Evolutionary conservation across 1,140 invertebrate genomes (phyloP).

Genomic region (Anagrus nilaparvatae): DNA sequence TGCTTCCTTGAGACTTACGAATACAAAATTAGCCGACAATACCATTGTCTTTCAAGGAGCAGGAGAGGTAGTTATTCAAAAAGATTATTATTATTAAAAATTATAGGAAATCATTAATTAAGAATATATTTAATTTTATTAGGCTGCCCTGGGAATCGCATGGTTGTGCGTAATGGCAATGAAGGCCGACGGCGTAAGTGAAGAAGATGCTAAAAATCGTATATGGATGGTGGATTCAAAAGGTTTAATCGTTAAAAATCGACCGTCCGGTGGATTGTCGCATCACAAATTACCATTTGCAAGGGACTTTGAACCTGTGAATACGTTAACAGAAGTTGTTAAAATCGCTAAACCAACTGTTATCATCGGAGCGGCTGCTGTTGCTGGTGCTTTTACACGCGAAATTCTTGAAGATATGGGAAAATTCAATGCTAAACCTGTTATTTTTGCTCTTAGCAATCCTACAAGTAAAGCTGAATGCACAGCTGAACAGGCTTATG

Average conservation of each 20-base stretch:
- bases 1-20: slow-evolving; percentile 70
- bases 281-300: slow-evolving; percentile 71
- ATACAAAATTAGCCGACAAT: slow-evolving; percentile 66
- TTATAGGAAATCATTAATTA: too few relatives aligned
- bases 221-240: slow-evolving; percentile 66
- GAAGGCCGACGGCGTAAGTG: slow-evolving; percentile 63
- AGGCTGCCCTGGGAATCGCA: slow-evolving; percentile 82
- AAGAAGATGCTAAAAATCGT: slow-evolving; percentile 58
- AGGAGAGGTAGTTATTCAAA: too few relatives aligned
- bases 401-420: slow-evolving; percentile 78
- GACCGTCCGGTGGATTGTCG: slow-evolving; percentile 61
- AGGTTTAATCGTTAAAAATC: slow-evolving; percentile 68
- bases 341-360: slow-evolving; percentile 69
- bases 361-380: slow-evolving; percentile 77
- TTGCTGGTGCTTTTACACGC: slow-evolving; percentile 74
- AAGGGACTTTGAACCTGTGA: slow-evolving; percentile 57
- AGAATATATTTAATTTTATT: slow-evolving; percentile 8
- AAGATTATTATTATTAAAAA: too few relatives aligned
- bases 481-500: slow-evolving; percentile 91
- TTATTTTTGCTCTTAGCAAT: slow-evolving; percentile 95
- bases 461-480: slow-evolving; percentile 95
- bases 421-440: slow-evolving; percentile 60
- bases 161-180: slow-evolving; percentile 79
- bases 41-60: slow-evolving; percentile 86
- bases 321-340: slow-evolving; percentile 66